Evolutionary conservation across 1,140 invertebrate species (phyloP), one percentile per base, ranked within the genome.

Genomic region (Thaumatotibia leucotreta): DNA sequence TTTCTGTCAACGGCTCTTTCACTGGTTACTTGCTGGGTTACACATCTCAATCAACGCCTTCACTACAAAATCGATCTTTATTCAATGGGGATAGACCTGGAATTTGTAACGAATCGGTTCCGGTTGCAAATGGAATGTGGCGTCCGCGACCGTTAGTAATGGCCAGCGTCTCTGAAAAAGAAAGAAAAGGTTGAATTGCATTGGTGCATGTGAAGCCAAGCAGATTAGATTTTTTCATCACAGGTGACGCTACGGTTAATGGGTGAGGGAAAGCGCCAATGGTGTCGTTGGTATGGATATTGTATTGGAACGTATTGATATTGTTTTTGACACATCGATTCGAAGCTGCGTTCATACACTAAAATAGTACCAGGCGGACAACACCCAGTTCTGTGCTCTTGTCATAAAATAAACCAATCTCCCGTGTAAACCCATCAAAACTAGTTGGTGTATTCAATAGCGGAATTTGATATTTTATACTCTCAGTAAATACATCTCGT

Each of bases 61-160:
- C 20, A 45, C n/a, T 45, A 1, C 14, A 8, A 45, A 45, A 45
- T 17, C 20, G 20, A 20, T n/a, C 17, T 45, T 45, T 45, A 20
- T 45, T 45, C 39, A 45, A 45, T 24, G 23, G 27, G 52, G 22
- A 58, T 29, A 29, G 24, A 62, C 14, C 4, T n/a, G 14, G 11
- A 20, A 29, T 29, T 4, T n/a, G 23, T 33, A 31, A 14, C 61
- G 17, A 31, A 22, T 24, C 20, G 29, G 23, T 62, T 80, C 80
- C 80, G 75, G 82, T 82, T 74, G 77, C 75, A 82, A 84, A 83
- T 86, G 76, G 81, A 84, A 85, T 76, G 72, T 70, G 69, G 72
- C 75, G 67, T 75, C 70, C 68, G 63, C 70, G 66, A 76, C 70
- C 70, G 76, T 76, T 66, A 75, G 70, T 74, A 76, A 77, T 75